These are phyloP conservation scores for Xiphorhynchus erythropygius DNA, from an alignment of 2,797 vertebrate species.

Conservation along the genomic window DNA sequence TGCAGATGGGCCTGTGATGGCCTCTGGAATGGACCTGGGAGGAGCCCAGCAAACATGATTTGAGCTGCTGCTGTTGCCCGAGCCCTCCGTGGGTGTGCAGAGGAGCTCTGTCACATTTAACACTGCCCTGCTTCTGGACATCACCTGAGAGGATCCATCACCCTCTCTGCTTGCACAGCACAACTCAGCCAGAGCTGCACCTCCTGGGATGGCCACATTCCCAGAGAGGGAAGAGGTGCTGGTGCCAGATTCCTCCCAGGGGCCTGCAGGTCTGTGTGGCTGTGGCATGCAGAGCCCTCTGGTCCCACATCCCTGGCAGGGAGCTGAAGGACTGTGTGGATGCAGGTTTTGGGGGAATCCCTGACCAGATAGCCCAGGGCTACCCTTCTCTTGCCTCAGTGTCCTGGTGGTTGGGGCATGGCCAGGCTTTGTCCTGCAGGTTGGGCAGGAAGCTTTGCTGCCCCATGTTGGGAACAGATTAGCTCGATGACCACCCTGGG, in stretches of 20 bases:
- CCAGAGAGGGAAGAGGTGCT: background rate
- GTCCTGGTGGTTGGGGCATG: background rate
- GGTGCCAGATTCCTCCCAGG: background rate
- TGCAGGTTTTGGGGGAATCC: background rate
- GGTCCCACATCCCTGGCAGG: too few species aligned
- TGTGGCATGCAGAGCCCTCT: background rate
- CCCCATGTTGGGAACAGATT: background rate
- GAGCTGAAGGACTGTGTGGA: background rate
- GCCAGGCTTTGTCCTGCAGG: background rate
- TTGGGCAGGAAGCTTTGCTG: background rate
- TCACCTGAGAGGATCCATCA: background rate
- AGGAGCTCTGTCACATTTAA: background rate
- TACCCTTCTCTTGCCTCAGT: background rate
- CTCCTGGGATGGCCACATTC: background rate
- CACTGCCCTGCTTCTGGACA: background rate
- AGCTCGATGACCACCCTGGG: background rate
- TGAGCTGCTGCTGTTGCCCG: background rate
- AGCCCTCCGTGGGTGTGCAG: background rate
- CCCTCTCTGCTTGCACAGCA: background rate
- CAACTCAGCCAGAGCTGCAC: background rate
- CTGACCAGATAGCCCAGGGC: background rate
- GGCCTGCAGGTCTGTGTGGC: background rate
- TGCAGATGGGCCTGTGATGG: background rate
- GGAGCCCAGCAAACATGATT: background rate
- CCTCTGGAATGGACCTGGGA: background rate